phyloP scores from a whole-genome alignment of 2,797 vertebrate genomes.

The Sebastolobus alascanus region DNA sequence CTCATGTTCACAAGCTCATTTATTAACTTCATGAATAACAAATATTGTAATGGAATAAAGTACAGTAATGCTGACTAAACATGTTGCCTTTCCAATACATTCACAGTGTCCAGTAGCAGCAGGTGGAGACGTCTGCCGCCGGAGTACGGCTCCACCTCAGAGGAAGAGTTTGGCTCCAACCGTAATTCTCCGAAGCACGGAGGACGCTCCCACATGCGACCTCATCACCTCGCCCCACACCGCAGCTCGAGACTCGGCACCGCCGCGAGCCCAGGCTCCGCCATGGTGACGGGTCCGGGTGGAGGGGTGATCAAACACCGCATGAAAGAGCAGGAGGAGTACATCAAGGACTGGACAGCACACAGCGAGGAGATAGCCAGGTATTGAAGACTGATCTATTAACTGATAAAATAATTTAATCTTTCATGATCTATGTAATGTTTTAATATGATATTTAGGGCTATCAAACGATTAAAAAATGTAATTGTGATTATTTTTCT shows the following conservation, averaged over 20 bases:
- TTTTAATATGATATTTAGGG: slow-evolving; percentile 7
- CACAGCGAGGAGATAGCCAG: slow-evolving; percentile 99
- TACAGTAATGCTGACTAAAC: slow-evolving; percentile 6
- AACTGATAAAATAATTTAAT: neutral
- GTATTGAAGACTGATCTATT: slow-evolving; percentile 78
- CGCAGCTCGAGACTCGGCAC: slow-evolving; percentile 85
- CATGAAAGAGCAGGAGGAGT: slow-evolving; percentile 97
- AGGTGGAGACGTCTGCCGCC: slow-evolving; percentile 97
- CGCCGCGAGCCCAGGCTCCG: slow-evolving; percentile 16
- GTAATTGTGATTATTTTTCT: no score
- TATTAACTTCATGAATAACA: slow-evolving; percentile 49
- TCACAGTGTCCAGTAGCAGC: slow-evolving; percentile 89
- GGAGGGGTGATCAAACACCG: slow-evolving; percentile 91
- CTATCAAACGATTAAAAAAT: no score
- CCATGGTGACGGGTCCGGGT: slow-evolving; percentile 59
- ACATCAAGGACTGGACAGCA: slow-evolving; percentile 98
- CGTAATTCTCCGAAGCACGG: slow-evolving; percentile 93
- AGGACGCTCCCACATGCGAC: slow-evolving; percentile 89
- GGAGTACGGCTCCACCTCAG: slow-evolving; percentile 99
- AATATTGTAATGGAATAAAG: neutral
- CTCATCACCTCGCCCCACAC: slow-evolving; percentile 75
- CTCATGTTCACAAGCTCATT: slow-evolving; percentile 15
- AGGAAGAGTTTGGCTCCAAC: slow-evolving; percentile 98
- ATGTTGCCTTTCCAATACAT: slow-evolving; percentile 25
- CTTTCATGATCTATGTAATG: neutral